phyloP scores from a whole-genome alignment of 2,888 invertebrate species.

The Coenonympha glycerion region DNA sequence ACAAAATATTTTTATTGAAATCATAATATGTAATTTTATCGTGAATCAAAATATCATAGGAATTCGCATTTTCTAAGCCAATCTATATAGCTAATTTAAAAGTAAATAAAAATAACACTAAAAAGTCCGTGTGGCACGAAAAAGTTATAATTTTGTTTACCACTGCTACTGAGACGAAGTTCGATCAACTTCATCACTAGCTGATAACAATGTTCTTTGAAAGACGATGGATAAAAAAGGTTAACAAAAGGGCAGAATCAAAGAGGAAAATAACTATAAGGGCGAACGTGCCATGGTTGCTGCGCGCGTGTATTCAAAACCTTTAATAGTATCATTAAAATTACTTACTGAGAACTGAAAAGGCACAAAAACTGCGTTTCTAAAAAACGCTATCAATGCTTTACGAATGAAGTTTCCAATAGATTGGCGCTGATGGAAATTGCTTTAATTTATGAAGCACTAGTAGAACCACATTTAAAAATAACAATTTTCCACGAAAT shows the following conservation, averaged over 20 bases:
- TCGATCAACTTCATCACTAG: slow-evolving; percentile 7
- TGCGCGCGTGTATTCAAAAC: slow-evolving; percentile 37
- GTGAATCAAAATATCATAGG: no score
- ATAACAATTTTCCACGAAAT: no score
- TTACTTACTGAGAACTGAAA: slow-evolving; percentile 3
- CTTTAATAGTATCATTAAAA: slow-evolving; percentile 11
- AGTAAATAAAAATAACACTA: no score
- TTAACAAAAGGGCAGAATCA: slow-evolving; percentile 33
- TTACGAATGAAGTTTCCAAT: neutral
- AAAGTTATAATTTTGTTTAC: no score
- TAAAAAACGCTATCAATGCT: neutral
- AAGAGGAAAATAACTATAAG: slow-evolving; percentile 46
- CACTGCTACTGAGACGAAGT: no score
- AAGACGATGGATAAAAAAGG: slow-evolving; percentile 1
- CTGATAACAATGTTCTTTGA: slow-evolving; percentile 1
- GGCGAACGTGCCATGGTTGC: slow-evolving; percentile 52
- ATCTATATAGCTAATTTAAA: no score
- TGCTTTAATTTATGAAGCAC: slow-evolving; percentile 32
- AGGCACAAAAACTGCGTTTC: neutral
- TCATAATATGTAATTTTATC: no score
- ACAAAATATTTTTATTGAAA: no score
- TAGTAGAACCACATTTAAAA: no score
- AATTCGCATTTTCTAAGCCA: no score
- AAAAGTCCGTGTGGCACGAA: no score
- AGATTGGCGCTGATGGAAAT: slow-evolving; percentile 16